Evolutionary conservation across 2,888 invertebrate genomes (phyloP).

Genomic region (Gisinianus flammeolus): DNA sequence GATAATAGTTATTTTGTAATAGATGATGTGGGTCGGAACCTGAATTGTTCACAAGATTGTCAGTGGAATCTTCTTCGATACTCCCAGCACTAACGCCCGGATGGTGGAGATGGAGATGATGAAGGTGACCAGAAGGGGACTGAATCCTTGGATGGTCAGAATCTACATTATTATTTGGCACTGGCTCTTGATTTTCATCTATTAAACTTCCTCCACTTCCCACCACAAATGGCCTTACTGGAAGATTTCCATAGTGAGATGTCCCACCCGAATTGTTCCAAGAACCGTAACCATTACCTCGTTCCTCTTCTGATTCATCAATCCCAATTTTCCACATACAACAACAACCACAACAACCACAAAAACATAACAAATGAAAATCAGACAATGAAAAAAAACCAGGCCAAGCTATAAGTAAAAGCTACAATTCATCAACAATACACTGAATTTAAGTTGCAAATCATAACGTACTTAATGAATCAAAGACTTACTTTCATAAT

Average conservation of each 20-base stretch:
- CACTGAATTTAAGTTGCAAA: background rate
- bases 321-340: background rate
- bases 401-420: slow-evolving; percentile 30
- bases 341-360: background rate
- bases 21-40: slow-evolving; percentile 24
- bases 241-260: slow-evolving; percentile 59
- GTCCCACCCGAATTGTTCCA: slow-evolving; percentile 42
- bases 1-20: background rate
- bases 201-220: slow-evolving; percentile 34
- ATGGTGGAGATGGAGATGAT: slow-evolving; percentile 42
- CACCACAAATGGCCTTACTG: slow-evolving; percentile 54
- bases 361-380: background rate
- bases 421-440: slow-evolving; percentile 20
- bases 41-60: slow-evolving; percentile 44
- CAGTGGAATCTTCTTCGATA: slow-evolving; percentile 31
- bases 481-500: no score
- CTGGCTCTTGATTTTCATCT: slow-evolving; percentile 43
- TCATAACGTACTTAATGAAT: background rate
- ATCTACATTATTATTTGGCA: slow-evolving; percentile 45
- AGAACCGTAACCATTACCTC: slow-evolving; percentile 23
- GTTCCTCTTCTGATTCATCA: slow-evolving; percentile 39
- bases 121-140: slow-evolving; percentile 42
- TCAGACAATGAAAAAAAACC: slow-evolving; percentile 29
- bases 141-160: slow-evolving; percentile 40
- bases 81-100: slow-evolving; percentile 2